Conservation (phyloP, 2,797 vertebrate genomes). For the Danio jaintianensis region DNA sequence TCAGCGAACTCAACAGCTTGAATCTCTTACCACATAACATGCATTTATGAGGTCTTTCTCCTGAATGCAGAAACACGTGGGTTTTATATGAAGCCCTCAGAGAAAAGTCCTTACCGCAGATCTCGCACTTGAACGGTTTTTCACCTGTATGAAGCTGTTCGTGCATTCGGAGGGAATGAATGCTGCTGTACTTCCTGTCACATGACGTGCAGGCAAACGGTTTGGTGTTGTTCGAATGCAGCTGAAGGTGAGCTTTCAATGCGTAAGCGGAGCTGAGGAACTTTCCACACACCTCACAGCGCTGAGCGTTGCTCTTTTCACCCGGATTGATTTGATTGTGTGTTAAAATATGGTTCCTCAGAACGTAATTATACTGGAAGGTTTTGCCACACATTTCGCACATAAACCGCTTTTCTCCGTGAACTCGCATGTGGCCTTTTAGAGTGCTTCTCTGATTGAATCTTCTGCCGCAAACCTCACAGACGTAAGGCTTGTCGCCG, state of each 20-base stretch:
- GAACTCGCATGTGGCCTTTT: constrained; percentile 73
- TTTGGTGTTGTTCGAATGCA: constrained; percentile 57
- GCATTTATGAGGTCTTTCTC: constrained; percentile 61
- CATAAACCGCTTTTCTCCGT: constrained; percentile 65
- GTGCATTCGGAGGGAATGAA: constrained; percentile 60
- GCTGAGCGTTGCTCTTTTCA: constrained; percentile 32
- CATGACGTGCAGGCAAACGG: constrained; percentile 54
- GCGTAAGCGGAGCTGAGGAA: constrained; percentile 41
- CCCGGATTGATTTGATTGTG: constrained; percentile 20
- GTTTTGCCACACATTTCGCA: constrained; percentile 69
- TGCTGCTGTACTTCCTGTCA: constrained; percentile 53
- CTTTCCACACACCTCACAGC: constrained; percentile 58
- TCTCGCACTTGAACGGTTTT: constrained; percentile 75
- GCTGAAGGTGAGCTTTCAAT: constrained; percentile 63
- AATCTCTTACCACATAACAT: constrained; percentile 60
- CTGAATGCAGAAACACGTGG: constrained; percentile 79
- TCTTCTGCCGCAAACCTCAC: constrained; percentile 71
- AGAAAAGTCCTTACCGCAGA: constrained; percentile 80
- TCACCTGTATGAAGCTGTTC: constrained; percentile 70
- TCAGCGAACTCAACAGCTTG: constrained; percentile 61
- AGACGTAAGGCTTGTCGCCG: constrained; percentile 69
- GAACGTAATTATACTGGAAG: constrained; percentile 67
- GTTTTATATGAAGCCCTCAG: constrained; percentile 78
- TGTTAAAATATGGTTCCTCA: constrained; percentile 59
- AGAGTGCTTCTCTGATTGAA: constrained; percentile 78